Conservation (phyloP, 2,113 vertebrate genomes). For the Peucedramus taeniatus region DNA sequence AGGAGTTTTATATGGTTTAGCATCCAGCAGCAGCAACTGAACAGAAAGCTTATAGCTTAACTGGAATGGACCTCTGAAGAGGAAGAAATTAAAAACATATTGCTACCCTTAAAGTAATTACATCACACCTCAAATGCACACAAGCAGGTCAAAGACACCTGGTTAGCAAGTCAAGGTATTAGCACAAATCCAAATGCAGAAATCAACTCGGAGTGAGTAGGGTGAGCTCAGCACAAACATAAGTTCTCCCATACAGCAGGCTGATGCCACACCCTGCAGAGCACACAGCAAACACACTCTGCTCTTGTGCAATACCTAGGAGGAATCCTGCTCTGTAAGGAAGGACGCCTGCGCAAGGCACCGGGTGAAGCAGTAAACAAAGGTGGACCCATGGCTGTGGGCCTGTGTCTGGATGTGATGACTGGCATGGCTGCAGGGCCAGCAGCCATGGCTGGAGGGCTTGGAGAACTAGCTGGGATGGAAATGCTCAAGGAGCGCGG, state of each 20-base stretch:
- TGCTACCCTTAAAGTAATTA: not conserved
- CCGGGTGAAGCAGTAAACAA: conserved; percentile 75
- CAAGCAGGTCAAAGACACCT: not conserved
- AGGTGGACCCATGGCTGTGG: conserved; percentile 63
- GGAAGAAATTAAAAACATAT: not conserved
- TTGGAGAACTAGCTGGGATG: conserved; percentile 66
- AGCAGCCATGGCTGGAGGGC: conserved; percentile 60
- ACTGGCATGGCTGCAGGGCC: conserved; percentile 66
- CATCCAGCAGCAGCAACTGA: not conserved
- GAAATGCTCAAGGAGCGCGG: conserved; percentile 52
- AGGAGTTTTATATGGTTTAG: not conserved
- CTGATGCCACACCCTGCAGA: conserved; percentile 26
- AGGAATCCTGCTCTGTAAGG: conserved; percentile 81
- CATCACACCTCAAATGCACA: not conserved
- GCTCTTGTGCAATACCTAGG: conserved; percentile 85
- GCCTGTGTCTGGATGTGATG: conserved; percentile 69
- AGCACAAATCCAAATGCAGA: not conserved
- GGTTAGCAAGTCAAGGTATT: conserved; percentile 31
- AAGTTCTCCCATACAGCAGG: not conserved
- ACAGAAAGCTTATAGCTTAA: not conserved
- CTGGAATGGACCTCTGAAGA: not conserved
- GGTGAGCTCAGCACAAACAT: conserved; percentile 10
- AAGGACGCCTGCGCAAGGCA: conserved; percentile 69
- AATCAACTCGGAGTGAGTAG: not conserved
- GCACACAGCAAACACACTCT: conserved; percentile 36